Base-by-base conservation (phyloP, 2,797 vertebrate genomes). In the Danionella dracula region DNA sequence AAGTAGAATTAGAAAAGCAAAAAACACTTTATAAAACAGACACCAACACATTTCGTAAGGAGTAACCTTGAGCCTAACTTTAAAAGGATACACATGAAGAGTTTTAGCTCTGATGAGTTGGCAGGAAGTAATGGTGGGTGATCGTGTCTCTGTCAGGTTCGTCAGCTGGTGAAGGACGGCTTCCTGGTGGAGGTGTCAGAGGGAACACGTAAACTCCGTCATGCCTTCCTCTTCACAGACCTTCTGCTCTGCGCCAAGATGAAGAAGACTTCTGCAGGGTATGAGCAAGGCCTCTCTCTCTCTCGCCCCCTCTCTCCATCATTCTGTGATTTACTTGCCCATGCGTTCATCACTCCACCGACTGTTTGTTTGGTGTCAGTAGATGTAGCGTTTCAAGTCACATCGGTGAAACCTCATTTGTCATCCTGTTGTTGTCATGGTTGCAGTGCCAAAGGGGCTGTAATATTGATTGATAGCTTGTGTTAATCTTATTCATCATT, bases 161-260 rank as follows among this genome's bases (percentile, higher is more conserved):
- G 95, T 81, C 96, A 98, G 86, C 89, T 99, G 72, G 85, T 99
- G 85, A 98, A 96, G 85, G 96, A 99, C 2, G 96, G 96, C 59
- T 99, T 97, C 88, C 78, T 99, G 85, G 96, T 98, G 84, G 96
- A 99, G 70, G 82, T 99, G 78, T 96, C 96, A 0, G 96, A 99
- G 82, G 92, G 93, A 66, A 93, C 95, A 0, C 88, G 96, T 82
- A 99, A 99, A 85, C 89, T 99, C 11, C 93, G 96, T 20, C 96
- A 99, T 0, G 93, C 97, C 75, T 98, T 99, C 89, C 92, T 99
- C 80, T 99, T 99, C 86, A 99, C 96, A 0, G 96, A 99, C 3
- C 89, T 99, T 79, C 87, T 99, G 34, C 94, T 99, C 55, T 99
- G 96, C 5, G 95, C 95, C 86, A 99, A 99, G 84, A 92, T 98